phyloP scores from a whole-genome alignment of 1,140 invertebrate genomes.

The Saccostrea glomerata region DNA sequence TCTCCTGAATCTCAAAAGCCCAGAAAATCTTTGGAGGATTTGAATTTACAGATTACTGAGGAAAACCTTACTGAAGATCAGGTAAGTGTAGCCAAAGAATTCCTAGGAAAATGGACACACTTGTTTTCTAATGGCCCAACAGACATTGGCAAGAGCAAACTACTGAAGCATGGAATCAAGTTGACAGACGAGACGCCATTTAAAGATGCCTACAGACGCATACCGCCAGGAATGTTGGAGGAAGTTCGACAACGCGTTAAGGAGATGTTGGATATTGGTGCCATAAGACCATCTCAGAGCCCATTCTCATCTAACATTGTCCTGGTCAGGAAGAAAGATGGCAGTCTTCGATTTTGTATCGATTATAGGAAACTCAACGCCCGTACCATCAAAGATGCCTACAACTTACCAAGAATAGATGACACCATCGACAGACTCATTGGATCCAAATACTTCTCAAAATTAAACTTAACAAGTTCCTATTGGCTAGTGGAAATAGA shows the following conservation, averaged over 20 bases:
- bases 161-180: constrained; percentile 55
- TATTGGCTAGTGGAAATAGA: constrained; percentile 46
- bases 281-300: constrained; percentile 59
- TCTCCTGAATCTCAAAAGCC: too few species aligned
- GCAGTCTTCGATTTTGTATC: constrained; percentile 69
- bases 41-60: too few species aligned
- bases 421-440: too few species aligned
- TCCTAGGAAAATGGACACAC: too few species aligned
- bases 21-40: too few species aligned
- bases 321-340: constrained; percentile 79
- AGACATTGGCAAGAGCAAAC: constrained; percentile 55
- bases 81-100: too few species aligned
- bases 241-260: constrained; percentile 53
- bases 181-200: too few species aligned
- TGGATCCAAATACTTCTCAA: too few species aligned
- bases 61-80: too few species aligned
- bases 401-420: too few species aligned
- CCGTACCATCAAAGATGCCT: constrained; percentile 23
- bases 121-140: constrained; percentile 52
- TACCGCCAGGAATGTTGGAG: constrained; percentile 75
- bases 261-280: constrained; percentile 56
- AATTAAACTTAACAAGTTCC: too few species aligned
- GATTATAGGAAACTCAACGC: constrained; percentile 43
- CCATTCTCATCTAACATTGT: constrained; percentile 81
- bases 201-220: constrained; percentile 59